phyloP scores from a whole-genome alignment of 2,113 vertebrate genomes.

The Microcebus lehilahytsara region DNA sequence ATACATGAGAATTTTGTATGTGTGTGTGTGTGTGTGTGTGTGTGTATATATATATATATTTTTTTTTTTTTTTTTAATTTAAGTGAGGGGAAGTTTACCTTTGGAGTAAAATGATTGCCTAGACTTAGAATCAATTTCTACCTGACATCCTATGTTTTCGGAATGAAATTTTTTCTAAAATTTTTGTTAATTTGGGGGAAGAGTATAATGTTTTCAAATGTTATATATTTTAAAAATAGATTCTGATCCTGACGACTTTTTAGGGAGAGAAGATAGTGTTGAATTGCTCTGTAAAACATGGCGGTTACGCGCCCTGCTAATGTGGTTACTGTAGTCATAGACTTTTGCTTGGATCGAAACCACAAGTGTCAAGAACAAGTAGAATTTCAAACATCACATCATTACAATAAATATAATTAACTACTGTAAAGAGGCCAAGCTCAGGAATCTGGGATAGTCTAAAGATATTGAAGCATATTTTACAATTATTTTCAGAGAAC shows the following conservation, averaged over 20 bases:
- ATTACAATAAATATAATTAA: conserved; percentile 72
- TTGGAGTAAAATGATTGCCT: not conserved
- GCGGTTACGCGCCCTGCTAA: conserved; percentile 50
- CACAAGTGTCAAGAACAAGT: conserved; percentile 43
- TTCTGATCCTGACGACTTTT: conserved; percentile 50
- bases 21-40: not conserved
- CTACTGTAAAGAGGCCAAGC: conserved; percentile 12
- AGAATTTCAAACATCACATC: conserved; percentile 63
- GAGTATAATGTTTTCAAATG: conserved; percentile 64
- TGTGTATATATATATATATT: not conserved
- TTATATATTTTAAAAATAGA: conserved; percentile 33
- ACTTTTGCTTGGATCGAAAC: conserved; percentile 65
- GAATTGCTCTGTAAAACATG: conserved; percentile 50
- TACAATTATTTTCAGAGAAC: conserved; percentile 53
- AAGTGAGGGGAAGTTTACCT: not conserved
- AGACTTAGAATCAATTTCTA: not conserved
- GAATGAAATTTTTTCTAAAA: conserved; percentile 46
- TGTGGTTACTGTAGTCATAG: conserved; percentile 48
- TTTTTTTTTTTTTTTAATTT: not conserved
- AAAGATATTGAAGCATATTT: not conserved
- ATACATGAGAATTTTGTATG: not conserved
- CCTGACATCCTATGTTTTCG: not conserved
- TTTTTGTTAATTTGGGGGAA: conserved; percentile 62
- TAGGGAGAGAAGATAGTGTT: conserved; percentile 18
- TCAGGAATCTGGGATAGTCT: conserved; percentile 31